Base-by-base conservation (phyloP, 2,113 vertebrate genomes). In the Butastur rufipennis region DNA sequence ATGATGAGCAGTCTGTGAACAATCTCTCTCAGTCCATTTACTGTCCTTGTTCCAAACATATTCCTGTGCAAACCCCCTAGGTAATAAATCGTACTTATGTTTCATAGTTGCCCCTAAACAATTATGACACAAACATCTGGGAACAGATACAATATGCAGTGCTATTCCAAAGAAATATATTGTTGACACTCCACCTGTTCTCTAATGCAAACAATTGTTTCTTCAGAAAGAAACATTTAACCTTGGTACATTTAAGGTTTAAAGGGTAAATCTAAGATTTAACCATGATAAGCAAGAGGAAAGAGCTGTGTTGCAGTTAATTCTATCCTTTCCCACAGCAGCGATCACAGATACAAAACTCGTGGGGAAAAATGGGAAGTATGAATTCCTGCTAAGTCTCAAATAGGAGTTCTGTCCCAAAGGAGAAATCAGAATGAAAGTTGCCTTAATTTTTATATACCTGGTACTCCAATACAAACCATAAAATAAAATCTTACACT, bases 1-100 rank as follows among this genome's bases (percentile, higher is more conserved):
- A 88, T 47, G 26, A 92, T 84, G 55, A 86, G 25, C 48, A 93
- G 48, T 73, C 71, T 86, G 42, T 67, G 61, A 97, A 93, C 32
- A 94, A 47, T 72, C 48, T 95, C 61, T 79, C 88, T 83, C 77
- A 78, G 68, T 85, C 78, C 63, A 83, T 81, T 96, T 95, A 55
- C 59, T 15, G 5, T 66, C 65, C 40, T 63, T 55, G 22, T 94
- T 95, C 55, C 65, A 91, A 80, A 87, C 26, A 50, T 50, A 67
- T 50, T 52, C 32, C 68, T 87, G 3, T 53, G 85, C 59, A 80
- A 82, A 56, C 47, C 10, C 26, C 74, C 11, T 50, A 62, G 65
- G 32, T 81, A 78, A 62, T 62, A 88, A 94, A 84, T 62, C 1
- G 3, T 68, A 86, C 29, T 87, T 87, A 23, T 6, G 4, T 59